These are phyloP conservation scores for Eupristina koningsbergeri DNA, from an alignment of 1,140 invertebrate genomes.

Conservation along the genomic window DNA sequence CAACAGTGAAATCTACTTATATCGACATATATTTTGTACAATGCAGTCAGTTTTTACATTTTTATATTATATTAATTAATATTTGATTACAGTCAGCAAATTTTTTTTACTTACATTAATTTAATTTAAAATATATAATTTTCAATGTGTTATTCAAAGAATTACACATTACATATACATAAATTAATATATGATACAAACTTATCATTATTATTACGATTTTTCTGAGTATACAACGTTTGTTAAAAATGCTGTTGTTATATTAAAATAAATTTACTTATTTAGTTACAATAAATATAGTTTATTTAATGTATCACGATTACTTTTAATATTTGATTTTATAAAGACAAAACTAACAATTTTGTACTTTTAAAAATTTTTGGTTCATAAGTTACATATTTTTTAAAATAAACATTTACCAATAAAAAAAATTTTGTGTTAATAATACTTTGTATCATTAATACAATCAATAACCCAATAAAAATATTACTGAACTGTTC, in stretches of 20 bases:
- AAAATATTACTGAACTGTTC: neutral
- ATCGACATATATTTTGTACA: constrained; percentile 52
- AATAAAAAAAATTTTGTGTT: constrained; percentile 29
- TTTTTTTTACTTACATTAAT: neutral
- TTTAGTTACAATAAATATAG: constrained; percentile 1
- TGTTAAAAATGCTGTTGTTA: constrained; percentile 17
- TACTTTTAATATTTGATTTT: constrained; percentile 14
- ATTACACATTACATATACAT: constrained; percentile 20
- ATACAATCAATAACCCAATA: neutral
- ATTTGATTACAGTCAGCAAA: neutral
- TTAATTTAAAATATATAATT: neutral
- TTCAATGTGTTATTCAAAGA: constrained; percentile 10
- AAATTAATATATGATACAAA: neutral
- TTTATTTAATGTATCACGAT: constrained; percentile 25
- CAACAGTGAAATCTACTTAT: constrained; percentile 62
- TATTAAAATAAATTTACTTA: constrained; percentile 7
- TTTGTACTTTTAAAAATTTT: constrained; percentile 35
- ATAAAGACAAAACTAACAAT: constrained; percentile 19
- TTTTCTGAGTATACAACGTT: constrained; percentile 17
- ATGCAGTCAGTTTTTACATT: constrained; percentile 30
- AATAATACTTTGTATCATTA: constrained; percentile 47
- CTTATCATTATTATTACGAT: neutral
- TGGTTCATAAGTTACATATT: neutral
- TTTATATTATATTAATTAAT: neutral
- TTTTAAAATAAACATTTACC: constrained; percentile 37